Conservation (phyloP, 2,113 vertebrate genomes). For the Pterophyllum scalare region DNA sequence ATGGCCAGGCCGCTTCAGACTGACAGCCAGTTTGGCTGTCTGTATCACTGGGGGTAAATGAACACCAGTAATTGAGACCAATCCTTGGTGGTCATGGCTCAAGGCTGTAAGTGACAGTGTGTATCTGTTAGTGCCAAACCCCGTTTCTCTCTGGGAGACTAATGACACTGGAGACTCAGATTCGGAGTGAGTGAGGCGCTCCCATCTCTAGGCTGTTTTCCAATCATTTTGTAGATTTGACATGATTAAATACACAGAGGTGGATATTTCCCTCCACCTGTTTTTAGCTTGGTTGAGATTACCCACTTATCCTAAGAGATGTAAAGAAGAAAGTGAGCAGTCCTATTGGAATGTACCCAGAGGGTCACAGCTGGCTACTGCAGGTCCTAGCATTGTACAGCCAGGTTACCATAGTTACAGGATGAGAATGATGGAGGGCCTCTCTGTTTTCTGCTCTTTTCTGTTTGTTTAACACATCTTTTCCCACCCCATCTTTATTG, state of each 20-base stretch:
- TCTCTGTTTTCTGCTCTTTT: constrained; percentile 4
- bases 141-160: constrained; percentile 34
- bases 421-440: constrained; percentile 52
- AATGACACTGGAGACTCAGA: constrained; percentile 29
- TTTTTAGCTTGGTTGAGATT: constrained; percentile 28
- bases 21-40: constrained; percentile 45
- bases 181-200: neutral
- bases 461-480: constrained; percentile 21
- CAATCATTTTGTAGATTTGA: constrained; percentile 31
- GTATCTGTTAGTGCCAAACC: constrained; percentile 55
- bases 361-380: constrained; percentile 69
- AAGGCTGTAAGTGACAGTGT: constrained; percentile 58
- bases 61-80: constrained; percentile 74
- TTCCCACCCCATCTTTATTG: neutral
- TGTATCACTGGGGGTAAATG: constrained; percentile 60
- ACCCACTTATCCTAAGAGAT: neutral
- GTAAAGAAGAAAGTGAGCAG: constrained; percentile 36
- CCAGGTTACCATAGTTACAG: constrained; percentile 73
- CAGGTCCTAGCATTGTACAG: constrained; percentile 52
- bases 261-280: constrained; percentile 21
- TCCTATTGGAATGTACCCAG: constrained; percentile 56
- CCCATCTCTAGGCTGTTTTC: neutral
- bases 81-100: constrained; percentile 65
- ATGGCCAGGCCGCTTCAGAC: constrained; percentile 48
- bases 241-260: constrained; percentile 20